Conservation (phyloP, 1,140 invertebrate genomes). For the Harpegnathos saltator region DNA sequence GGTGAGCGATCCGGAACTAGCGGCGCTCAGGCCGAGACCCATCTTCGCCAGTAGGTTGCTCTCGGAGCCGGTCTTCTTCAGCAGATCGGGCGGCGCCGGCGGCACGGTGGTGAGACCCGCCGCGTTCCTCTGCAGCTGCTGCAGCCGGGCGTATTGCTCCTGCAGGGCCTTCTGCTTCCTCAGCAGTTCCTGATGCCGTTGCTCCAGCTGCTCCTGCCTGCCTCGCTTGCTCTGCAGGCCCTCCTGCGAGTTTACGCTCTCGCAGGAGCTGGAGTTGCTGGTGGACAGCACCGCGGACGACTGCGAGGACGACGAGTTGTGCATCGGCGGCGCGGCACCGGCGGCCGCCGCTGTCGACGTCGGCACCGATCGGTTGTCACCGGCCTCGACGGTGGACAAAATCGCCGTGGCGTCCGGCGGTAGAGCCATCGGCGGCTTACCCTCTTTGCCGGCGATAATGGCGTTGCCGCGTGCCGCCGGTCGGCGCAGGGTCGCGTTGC, state of each 20-base stretch:
- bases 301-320: slow-evolving; percentile 90
- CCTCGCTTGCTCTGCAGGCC: slow-evolving; percentile 86
- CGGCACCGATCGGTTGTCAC: slow-evolving; percentile 86
- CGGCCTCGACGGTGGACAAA: slow-evolving; percentile 83
- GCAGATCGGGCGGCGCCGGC: slow-evolving; percentile 87
- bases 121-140: slow-evolving; percentile 93
- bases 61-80: slow-evolving; percentile 96
- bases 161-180: slow-evolving; percentile 94
- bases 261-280: slow-evolving; percentile 90
- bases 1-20: slow-evolving; percentile 88
- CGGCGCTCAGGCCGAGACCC: slow-evolving; percentile 89
- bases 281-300: slow-evolving; percentile 87
- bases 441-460: slow-evolving; percentile 67
- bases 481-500: slow-evolving; percentile 77
- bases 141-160: slow-evolving; percentile 94
- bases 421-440: slow-evolving; percentile 80
- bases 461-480: slow-evolving; percentile 68
- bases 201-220: slow-evolving; percentile 92
- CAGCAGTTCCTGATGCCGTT: slow-evolving; percentile 94
- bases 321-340: slow-evolving; percentile 87
- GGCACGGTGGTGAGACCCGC: slow-evolving; percentile 87
- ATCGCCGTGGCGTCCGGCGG: slow-evolving; percentile 87
- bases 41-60: slow-evolving; percentile 95
- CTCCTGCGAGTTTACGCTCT: slow-evolving; percentile 92
- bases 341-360: slow-evolving; percentile 80